Evolutionary conservation across 2,797 vertebrate genomes (phyloP).

Genomic region (Spheniscus humboldti): DNA sequence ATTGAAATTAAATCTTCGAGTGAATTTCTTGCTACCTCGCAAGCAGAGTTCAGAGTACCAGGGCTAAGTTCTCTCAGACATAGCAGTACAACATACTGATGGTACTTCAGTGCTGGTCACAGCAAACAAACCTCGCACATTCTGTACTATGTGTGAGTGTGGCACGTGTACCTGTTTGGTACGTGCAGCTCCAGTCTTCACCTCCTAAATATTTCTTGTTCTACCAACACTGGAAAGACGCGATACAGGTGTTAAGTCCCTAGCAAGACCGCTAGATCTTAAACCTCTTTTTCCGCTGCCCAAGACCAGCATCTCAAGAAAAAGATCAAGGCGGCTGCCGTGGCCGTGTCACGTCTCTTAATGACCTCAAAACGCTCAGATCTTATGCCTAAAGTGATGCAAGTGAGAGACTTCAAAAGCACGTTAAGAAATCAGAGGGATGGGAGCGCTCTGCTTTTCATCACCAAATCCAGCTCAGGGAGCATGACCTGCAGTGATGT

Average conservation of each 20-base stretch:
- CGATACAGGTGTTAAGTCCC: neutral
- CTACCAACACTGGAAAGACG: neutral
- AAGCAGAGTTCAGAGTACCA: neutral
- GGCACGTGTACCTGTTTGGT: no score
- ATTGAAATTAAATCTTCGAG: neutral
- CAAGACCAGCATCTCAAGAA: neutral
- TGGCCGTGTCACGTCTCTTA: neutral
- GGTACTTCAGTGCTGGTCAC: neutral
- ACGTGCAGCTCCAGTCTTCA: rapidly evolving
- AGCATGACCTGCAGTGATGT: neutral
- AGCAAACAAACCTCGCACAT: neutral
- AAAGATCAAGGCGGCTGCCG: neutral
- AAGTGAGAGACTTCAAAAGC: neutral
- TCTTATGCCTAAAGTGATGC: neutral
- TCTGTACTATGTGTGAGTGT: rapidly evolving
- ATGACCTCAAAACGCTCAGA: neutral
- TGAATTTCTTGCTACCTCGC: neutral
- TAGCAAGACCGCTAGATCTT: neutral
- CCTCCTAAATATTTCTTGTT: neutral
- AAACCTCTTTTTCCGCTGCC: neutral
- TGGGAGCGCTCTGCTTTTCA: neutral
- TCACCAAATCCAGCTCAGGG: neutral
- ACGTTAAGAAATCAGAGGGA: neutral
- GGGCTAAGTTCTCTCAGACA: neutral
- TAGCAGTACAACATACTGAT: neutral